These are phyloP conservation scores for Theristicus caerulescens DNA, from an alignment of 2,113 vertebrate genomes.

Conservation along the genomic window DNA sequence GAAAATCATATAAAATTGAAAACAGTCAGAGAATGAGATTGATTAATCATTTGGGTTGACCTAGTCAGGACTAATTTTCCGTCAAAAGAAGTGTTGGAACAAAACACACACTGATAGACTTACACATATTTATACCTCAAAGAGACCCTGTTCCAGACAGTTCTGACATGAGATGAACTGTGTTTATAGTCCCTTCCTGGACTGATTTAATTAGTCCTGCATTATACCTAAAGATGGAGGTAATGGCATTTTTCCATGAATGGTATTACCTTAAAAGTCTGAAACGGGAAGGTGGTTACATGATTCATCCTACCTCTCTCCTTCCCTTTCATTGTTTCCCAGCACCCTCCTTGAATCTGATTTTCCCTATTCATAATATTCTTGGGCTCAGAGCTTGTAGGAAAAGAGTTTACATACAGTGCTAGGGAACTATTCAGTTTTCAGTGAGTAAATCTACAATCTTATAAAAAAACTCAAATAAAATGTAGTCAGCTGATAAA, in stretches of 20 bases:
- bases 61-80: conserved; percentile 7
- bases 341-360: background rate
- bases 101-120: background rate
- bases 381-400: background rate
- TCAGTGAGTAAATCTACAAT: conserved; percentile 47
- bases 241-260: background rate
- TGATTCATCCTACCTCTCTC: background rate
- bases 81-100: background rate
- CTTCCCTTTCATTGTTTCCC: background rate
- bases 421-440: conserved; percentile 23
- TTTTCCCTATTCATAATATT: background rate
- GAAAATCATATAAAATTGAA: conserved; percentile 20
- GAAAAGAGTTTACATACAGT: background rate
- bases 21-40: background rate
- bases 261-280: background rate
- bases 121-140: background rate
- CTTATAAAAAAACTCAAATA: conserved; percentile 31
- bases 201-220: background rate
- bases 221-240: background rate
- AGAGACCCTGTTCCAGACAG: background rate
- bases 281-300: background rate
- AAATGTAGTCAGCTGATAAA: conserved; percentile 39
- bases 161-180: background rate
- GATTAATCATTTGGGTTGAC: background rate
- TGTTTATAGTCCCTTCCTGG: background rate